Base-by-base conservation (phyloP, 2,797 vertebrate species). In the Ibycter americanus region DNA sequence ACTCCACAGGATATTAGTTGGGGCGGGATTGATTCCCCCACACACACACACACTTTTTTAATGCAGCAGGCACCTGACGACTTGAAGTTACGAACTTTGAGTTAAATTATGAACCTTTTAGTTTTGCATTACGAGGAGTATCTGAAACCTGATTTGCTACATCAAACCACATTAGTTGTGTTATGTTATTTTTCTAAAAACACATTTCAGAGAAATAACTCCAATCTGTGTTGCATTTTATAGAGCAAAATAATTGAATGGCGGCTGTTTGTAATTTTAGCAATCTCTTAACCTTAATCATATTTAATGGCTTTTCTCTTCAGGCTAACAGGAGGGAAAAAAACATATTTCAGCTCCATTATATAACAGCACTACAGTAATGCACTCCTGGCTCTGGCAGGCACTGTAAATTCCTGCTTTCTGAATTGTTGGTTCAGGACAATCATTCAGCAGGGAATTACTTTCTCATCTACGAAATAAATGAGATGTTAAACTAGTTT, bases 261-360 rank as follows among this genome's bases (percentile, higher is more conserved):
- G 98, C 97, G 98, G 98, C 98, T 98, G 98, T 98, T 98, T 98
- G 98, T 98, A 98, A 98, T 98, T 98, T 98, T 97, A 98, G 98
- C 98, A 98, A 98, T 98, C 98, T 98, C 98, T 98, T 98, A 98
- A 98, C 98, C 98, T 98, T 98, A 98, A 98, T 98, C 98, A 98
- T 98, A 98, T 98, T 98, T 98, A 98, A 98, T 98, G 98, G 98
- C 97, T 98, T 98, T 98, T 98, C 98, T 98, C 98, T 98, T 98
- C 98, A 98, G 98, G 98, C 98, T 98, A 98, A 98, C 97, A 98
- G 98, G 98, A 97, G 97, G 89, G 89, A 92, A 94, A 93, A 94
- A 96, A 97, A 82, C 95, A 97, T 97, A 96, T 97, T 96, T 97
- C 97, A 97, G 96, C 96, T 97, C 95, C n/a, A 86, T 97, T 96